Evolutionary conservation across 1,140 invertebrate genomes (phyloP).

Genomic region (Thaumatotibia leucotreta): DNA sequence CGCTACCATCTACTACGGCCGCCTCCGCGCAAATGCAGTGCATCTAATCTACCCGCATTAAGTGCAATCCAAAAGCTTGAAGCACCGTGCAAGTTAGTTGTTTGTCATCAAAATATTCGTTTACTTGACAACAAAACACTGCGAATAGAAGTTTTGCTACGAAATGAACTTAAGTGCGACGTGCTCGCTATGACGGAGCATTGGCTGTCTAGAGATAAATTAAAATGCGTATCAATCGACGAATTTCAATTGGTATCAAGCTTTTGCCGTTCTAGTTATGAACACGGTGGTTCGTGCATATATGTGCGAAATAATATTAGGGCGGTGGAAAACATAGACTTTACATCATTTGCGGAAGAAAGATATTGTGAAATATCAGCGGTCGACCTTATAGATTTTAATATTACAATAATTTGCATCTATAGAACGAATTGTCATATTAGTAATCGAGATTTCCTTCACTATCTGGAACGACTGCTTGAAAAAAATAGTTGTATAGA

Average conservation of each 20-base stretch:
- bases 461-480: background rate
- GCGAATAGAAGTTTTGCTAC: background rate
- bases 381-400: background rate
- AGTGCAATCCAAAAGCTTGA: too few species aligned
- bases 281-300: constrained; percentile 1
- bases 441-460: background rate
- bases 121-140: too few species aligned
- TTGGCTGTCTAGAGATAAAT: background rate
- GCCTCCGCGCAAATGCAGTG: too few species aligned
- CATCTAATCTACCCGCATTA: too few species aligned
- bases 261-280: background rate
- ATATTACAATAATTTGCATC: background rate
- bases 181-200: background rate
- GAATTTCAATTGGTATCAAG: background rate
- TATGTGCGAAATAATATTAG: background rate
- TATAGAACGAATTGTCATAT: background rate
- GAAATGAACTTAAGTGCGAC: background rate
- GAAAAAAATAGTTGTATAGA: background rate
- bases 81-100: too few species aligned
- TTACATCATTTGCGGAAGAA: background rate
- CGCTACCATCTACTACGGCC: too few species aligned
- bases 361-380: constrained; percentile 3
- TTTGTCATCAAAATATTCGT: too few species aligned
- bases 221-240: background rate
- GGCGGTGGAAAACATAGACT: too few species aligned